phyloP scores from a whole-genome alignment of 2,797 vertebrate species.

The Acipenser ruthenus region DNA sequence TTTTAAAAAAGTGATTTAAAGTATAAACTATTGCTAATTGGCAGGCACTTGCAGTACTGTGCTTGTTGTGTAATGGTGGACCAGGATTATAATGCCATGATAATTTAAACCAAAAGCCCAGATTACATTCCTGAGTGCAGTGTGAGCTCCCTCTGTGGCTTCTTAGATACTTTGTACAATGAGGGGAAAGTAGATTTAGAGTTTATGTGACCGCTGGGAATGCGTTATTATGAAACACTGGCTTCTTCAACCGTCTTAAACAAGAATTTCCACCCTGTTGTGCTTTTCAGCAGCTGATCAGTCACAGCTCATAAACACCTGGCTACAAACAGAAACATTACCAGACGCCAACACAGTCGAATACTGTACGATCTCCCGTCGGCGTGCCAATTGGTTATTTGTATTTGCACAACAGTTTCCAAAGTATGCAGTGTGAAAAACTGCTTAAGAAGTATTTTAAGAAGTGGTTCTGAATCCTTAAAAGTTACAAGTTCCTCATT shows the following conservation, averaged over 20 bases:
- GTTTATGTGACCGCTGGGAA: too few relatives aligned
- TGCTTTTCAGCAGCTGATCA: background rate
- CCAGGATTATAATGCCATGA: background rate
- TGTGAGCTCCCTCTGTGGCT: too few relatives aligned
- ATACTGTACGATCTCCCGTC: background rate
- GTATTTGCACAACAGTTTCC: background rate
- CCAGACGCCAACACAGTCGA: background rate
- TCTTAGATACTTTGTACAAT: too few relatives aligned
- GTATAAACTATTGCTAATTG: background rate
- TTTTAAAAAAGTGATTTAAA: too few relatives aligned
- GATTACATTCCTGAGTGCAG: background rate
- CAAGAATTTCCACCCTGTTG: conserved; percentile 7
- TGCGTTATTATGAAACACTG: background rate
- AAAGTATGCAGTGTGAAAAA: background rate
- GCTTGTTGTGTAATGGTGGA: background rate
- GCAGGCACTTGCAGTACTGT: background rate
- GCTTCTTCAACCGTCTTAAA: background rate
- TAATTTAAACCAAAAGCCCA: background rate
- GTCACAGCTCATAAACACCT: conserved; percentile 14
- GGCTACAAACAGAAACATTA: conserved; percentile 3
- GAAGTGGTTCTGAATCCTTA: too few relatives aligned
- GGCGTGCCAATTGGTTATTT: background rate
- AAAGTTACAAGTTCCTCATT: too few relatives aligned
- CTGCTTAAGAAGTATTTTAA: too few relatives aligned
- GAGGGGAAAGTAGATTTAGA: too few relatives aligned